These are phyloP conservation scores for Pandemis heparana DNA, from an alignment of 2,888 invertebrate species.

Conservation along the genomic window DNA sequence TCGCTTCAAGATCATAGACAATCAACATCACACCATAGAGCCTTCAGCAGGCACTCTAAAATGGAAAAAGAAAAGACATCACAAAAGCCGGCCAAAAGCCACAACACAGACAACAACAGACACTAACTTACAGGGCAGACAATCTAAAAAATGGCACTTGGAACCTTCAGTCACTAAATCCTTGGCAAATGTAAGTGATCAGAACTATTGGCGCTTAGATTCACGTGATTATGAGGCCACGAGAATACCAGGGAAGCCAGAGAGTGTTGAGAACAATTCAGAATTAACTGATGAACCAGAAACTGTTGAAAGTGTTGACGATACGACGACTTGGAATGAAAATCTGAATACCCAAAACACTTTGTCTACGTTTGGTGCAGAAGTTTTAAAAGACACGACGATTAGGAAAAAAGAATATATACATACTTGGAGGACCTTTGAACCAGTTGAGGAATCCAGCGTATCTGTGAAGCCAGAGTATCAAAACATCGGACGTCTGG, in stretches of 20 bases:
- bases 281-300: neutral
- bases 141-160: neutral
- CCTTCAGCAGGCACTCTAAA: neutral
- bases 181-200: neutral
- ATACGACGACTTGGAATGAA: neutral
- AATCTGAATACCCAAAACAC: too few relatives aligned
- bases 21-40: neutral
- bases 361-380: neutral
- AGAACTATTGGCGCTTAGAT: neutral
- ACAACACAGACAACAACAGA: neutral
- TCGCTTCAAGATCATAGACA: neutral
- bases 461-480: neutral
- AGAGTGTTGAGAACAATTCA: neutral
- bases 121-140: neutral
- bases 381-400: neutral
- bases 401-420: neutral
- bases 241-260: neutral
- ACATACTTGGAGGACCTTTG: neutral
- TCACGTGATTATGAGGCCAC: neutral
- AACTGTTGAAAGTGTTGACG: neutral
- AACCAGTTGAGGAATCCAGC: neutral
- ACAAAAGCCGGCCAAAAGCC: neutral
- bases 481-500: neutral
- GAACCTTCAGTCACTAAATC: neutral
- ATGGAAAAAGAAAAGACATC: neutral